Evolutionary conservation across 2,797 vertebrate species (phyloP), one percentile per base, ranked within the genome.

Genomic region (Gymnoscopelus braueri): DNA sequence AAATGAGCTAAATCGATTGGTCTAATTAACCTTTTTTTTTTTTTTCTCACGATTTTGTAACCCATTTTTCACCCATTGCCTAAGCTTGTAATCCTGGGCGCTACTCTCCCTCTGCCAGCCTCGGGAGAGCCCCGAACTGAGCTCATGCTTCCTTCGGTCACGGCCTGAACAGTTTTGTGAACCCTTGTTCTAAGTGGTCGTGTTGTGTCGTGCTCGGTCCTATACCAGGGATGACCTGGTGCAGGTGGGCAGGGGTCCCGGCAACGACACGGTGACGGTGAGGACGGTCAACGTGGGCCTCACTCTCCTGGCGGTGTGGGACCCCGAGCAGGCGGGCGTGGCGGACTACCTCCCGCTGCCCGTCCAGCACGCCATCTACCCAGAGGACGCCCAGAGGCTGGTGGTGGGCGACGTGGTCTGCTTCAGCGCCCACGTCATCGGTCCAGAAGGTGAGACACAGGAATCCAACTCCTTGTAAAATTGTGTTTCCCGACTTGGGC

Each of bases 331-430:
- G 29, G 68, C 73, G 0, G 94, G 91, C 0, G 87, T 96, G 71
- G 94, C 94, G 0, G 98, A 99, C 92, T 99, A 94, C 1, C 65
- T 99, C 10, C 93, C 97, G 0, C 82, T 99, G 57, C 97, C 96
- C 0, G 96, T 99, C 0, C 91, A 91, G 1, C 94, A 97, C 12
- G 94, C 93, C 81, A 96, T 99, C 67, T 84, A 89, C 35, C 96
- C 95, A 0, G 87, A 92, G 0, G 89, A 94, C 9, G 65, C 84
- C 0, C 88, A 91, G 0, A 79, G 85, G 4, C 87, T 95, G 71
- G 90, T 96, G 55, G 88, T 97, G 44, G 97, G 97, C 1, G 98
- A 99, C 1, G 93, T 95, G n/a, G 80, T 94, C 69, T 95, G 94
- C 81, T 93, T 95, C 54, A 54, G 62, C 7, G 68, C 86, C 12